Percentiles rank a stretch among this genome's conserved stretches.
phyloP scores from a whole-genome alignment of 2,113 vertebrate species.

The Gobio gobio region DNA sequence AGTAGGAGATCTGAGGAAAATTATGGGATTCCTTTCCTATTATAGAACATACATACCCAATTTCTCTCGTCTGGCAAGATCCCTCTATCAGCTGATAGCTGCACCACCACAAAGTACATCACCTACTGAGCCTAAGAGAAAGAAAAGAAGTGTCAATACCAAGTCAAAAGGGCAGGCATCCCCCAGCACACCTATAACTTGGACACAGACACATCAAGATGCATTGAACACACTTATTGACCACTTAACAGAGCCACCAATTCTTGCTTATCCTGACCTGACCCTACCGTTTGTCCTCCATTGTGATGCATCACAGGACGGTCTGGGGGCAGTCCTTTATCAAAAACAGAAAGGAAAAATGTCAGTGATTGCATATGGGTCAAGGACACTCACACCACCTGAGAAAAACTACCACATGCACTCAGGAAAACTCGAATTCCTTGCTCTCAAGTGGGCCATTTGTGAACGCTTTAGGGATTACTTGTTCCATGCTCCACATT shows the following conservation, averaged over 20 bases:
- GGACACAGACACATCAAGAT: neutral
- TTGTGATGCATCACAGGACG: neutral
- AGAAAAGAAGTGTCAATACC: neutral
- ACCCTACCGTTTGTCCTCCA: neutral
- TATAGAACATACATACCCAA: slow-evolving; percentile 39
- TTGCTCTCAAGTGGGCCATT: neutral
- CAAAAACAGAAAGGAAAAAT: neutral
- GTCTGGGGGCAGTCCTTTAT: neutral
- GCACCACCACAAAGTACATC: neutral
- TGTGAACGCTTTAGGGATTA: neutral
- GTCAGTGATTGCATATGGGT: neutral
- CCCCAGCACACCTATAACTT: neutral
- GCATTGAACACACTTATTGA: neutral
- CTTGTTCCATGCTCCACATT: neutral
- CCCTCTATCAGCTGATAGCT: neutral
- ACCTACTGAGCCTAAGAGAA: neutral
- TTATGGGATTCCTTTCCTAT: slow-evolving; percentile 24
- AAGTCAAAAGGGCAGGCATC: neutral
- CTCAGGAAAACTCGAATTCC: neutral
- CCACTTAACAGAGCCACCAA: neutral
- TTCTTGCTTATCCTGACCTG: neutral
- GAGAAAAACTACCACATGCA: neutral
- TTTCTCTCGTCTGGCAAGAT: slow-evolving; percentile 12
- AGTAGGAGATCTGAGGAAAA: neutral
- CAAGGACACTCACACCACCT: neutral